A percentile compares a stretch with the other conserved stretches of the same genome.
Conservation (phyloP, 2,797 vertebrate species). For the Molothrus aeneus region DNA sequence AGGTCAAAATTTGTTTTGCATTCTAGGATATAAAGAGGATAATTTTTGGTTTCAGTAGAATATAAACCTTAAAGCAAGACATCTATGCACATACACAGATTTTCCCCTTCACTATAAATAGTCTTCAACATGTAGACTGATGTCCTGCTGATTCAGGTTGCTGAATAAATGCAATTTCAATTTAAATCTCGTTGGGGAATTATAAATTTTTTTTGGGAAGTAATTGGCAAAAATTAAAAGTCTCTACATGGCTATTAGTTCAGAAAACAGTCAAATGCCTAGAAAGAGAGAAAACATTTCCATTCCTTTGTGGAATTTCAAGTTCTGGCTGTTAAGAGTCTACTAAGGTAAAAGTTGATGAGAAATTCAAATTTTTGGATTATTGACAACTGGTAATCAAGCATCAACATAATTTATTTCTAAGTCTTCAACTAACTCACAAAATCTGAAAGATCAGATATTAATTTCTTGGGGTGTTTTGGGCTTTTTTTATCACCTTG, state of each 20-base stretch:
- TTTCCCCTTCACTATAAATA: not conserved
- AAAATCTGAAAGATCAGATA: not conserved
- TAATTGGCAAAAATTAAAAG: not conserved
- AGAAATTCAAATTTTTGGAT: not conserved
- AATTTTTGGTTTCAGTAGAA: not conserved
- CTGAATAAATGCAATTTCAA: conserved; percentile 34
- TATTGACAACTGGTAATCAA: not conserved
- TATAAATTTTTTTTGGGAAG: not conserved
- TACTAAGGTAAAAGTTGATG: not conserved
- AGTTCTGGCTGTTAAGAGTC: not conserved
- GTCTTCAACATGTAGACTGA: not conserved
- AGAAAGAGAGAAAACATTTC: not conserved
- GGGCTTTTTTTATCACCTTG: not conserved
- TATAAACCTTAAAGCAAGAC: not conserved
- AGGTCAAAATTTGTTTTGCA: not conserved
- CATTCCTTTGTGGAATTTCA: not conserved
- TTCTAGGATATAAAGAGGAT: not conserved
- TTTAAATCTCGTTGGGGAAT: conserved; percentile 18
- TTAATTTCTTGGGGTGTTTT: not conserved
- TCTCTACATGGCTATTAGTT: not conserved
- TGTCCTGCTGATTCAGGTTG: conserved; percentile 15
- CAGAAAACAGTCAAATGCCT: not conserved
- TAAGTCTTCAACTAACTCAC: not conserved
- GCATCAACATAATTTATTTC: not conserved
- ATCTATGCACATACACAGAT: not conserved